Conservation (phyloP, 2,797 vertebrate genomes). For the Antennarius maculatus region DNA sequence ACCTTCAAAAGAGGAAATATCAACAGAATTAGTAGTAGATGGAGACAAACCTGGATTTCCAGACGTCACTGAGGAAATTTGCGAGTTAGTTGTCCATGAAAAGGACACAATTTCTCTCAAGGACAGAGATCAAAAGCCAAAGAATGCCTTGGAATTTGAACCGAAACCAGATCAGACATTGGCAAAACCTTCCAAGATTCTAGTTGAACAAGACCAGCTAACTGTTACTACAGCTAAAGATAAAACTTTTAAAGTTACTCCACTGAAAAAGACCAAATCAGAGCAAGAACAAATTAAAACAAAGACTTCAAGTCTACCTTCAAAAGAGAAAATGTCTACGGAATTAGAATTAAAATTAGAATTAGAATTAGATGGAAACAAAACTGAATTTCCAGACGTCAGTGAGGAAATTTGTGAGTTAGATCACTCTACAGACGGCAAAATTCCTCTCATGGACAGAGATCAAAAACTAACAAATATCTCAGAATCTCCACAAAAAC, state of each 20-base stretch:
- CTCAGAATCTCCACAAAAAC: neutral
- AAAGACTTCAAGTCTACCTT: neutral
- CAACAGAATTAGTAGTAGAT: neutral
- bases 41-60: neutral
- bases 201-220: neutral
- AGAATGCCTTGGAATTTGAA: too few species aligned
- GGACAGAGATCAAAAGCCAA: too few species aligned
- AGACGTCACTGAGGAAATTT: neutral
- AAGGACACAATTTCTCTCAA: neutral
- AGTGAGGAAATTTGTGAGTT: neutral
- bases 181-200: neutral
- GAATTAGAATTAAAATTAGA: neutral
- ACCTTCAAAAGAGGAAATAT: neutral
- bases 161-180: neutral
- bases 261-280: constrained; percentile 1
- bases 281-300: constrained; percentile 1
- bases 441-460: neutral
- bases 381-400: neutral
- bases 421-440: too few species aligned
- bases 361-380: neutral
- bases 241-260: constrained; percentile 9
- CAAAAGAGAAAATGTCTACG: neutral
- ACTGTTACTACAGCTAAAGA: constrained; percentile 10
- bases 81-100: fast-evolving
- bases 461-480: too few species aligned